Evolutionary conservation across 1,140 invertebrate genomes (phyloP), one percentile per base, ranked within the genome.

Genomic region (Alviniconcha marisindica): DNA sequence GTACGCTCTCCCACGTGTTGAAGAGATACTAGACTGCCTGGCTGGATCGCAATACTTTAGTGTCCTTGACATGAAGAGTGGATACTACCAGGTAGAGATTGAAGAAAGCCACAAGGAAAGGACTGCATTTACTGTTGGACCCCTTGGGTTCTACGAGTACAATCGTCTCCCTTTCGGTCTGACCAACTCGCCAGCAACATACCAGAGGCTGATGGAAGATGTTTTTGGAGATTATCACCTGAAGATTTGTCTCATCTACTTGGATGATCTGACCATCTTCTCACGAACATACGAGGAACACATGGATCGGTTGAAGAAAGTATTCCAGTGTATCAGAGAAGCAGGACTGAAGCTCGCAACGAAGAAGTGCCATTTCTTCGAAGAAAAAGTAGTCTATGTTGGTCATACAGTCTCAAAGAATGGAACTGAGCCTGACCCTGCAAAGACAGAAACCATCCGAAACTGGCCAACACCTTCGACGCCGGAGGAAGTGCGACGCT

Each of bases 291-390:
- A 33, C 18, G 44, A 77, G 15, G 76, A 77, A 10, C 76, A 77
- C 48, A 24, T 51, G n/a, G 66, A 83, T 3, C 38, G 80, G 48
- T 40, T 88, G 4, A 44, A 82, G 21, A 38, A 73, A 10, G 81
- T 87, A 0, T 83, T 88, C 18, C 36, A 83, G 38, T 4, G 79
- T 28, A 48, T 87, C 0, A 14, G 38, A 40, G 76, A 87, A 2
- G 60, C 63, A 77, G 82, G 82, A 28, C 42, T 87, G 33, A 87
- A 85, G 51, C 40, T 87, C 4, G 83, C 77, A 33, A 81, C 86
- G 15, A 76, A 74, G 7, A 88, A 89, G 60, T 88, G 87, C 66
- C 82, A 92, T 54, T 94, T 94, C 84, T 91, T 90, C 28, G 83
- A 90, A 60, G 81, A 56, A 10, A 44, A 69, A 74, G 85, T 92